Conservation (phyloP, 2,113 vertebrate species). For the Lepus europaeus region DNA sequence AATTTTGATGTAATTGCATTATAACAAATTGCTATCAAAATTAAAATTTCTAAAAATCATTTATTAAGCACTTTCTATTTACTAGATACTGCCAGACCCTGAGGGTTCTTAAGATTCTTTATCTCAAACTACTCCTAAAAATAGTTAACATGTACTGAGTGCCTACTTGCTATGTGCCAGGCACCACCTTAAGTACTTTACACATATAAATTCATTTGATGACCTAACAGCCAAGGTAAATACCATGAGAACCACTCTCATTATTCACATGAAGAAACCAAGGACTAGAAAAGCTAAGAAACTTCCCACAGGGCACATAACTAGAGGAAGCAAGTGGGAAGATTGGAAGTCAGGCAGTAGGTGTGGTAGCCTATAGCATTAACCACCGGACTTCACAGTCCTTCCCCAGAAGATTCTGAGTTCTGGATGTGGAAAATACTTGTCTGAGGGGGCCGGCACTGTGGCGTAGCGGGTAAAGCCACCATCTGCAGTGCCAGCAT, state of each 20-base stretch:
- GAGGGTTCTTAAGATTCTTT: not conserved
- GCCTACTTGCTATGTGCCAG: not conserved
- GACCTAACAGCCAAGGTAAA: not conserved
- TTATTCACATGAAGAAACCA: slow-evolving; percentile 38
- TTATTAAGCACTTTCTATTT: slow-evolving; percentile 17
- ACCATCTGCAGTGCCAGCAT: too few relatives aligned
- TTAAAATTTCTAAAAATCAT: not conserved
- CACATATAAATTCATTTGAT: slow-evolving; percentile 3
- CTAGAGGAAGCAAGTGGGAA: not conserved
- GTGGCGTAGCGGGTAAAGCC: too few relatives aligned
- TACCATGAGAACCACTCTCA: not conserved
- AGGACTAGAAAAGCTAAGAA: not conserved
- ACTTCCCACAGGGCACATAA: not conserved
- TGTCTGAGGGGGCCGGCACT: not conserved
- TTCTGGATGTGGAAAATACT: not conserved
- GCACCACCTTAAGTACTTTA: not conserved
- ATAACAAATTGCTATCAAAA: slow-evolving; percentile 8
- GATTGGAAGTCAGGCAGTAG: not conserved
- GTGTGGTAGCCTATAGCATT: not conserved
- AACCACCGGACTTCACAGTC: not conserved
- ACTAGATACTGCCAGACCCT: not conserved
- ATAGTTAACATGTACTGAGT: not conserved
- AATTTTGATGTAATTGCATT: slow-evolving; percentile 33
- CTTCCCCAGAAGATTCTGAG: not conserved
- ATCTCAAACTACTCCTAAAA: slow-evolving; percentile 48